Evolutionary conservation across 1,140 invertebrate species (phyloP).

Genomic region (Archegozetes longisetosus): DNA sequence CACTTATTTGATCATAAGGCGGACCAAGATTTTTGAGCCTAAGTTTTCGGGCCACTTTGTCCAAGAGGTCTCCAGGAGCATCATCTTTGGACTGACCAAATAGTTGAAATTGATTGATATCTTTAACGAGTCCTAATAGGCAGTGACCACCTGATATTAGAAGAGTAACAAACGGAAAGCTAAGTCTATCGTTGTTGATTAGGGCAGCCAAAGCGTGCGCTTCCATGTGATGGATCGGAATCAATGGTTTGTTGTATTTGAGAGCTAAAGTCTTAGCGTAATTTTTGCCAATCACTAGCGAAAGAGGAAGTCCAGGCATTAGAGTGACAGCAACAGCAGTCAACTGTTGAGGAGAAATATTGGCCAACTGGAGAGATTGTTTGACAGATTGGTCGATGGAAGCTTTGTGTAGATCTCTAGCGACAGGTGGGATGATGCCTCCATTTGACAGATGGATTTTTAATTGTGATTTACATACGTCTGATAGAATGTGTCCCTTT

Average conservation of each 20-base stretch:
- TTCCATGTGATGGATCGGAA: conserved; percentile 97
- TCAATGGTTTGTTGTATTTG: conserved; percentile 57
- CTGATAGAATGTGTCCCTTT: conserved; percentile 52
- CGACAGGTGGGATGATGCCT: conserved; percentile 74
- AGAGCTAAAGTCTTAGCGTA: conserved; percentile 64
- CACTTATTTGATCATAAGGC: conserved; percentile 50
- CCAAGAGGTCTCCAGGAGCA: conserved; percentile 76
- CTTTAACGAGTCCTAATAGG: conserved; percentile 56
- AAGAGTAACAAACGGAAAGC: conserved; percentile 76
- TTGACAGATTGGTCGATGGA: conserved; percentile 59
- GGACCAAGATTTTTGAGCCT: conserved; percentile 57
- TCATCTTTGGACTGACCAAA: conserved; percentile 52
- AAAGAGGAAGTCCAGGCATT: conserved; percentile 65
- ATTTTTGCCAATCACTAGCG: conserved; percentile 58
- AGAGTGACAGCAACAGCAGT: conserved; percentile 81
- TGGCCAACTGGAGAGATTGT: conserved; percentile 45
- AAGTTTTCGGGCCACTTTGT: conserved; percentile 72
- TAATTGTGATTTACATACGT: conserved; percentile 59
- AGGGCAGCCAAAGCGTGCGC: conserved; percentile 77
- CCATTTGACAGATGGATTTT: conserved; percentile 57
- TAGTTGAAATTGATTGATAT: conserved; percentile 36
- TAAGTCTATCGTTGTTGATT: conserved; percentile 34
- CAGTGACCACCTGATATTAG: conserved; percentile 85
- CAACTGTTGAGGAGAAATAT: conserved; percentile 43
- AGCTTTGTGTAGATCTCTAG: conserved; percentile 56